A percentile compares a stretch with the other conserved stretches of the same genome.
phyloP scores from a whole-genome alignment of 2,888 invertebrate species.

The Amitus sp. region DNA sequence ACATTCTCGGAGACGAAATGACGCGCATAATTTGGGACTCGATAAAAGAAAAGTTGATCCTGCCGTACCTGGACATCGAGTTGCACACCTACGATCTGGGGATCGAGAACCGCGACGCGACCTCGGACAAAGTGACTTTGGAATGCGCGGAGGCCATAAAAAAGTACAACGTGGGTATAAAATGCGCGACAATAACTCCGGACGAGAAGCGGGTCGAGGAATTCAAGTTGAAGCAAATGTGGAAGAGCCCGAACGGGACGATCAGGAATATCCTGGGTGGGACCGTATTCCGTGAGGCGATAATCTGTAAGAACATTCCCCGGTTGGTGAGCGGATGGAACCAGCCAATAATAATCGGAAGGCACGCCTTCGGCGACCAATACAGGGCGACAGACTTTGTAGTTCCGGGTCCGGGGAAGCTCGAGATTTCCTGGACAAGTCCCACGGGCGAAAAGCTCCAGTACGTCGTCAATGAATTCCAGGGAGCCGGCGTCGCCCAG shows the following conservation, averaged over 20 bases:
- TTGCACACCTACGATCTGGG: constrained; percentile 94
- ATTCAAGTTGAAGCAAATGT: constrained; percentile 88
- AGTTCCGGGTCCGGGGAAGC: constrained; percentile 88
- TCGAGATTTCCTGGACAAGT: constrained; percentile 86
- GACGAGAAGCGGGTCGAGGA: constrained; percentile 96
- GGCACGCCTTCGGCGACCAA: constrained; percentile 98
- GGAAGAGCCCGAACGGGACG: constrained; percentile 91
- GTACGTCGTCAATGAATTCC: constrained; percentile 84
- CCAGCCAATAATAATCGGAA: constrained; percentile 97
- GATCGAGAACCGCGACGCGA: constrained; percentile 93
- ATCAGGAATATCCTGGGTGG: constrained; percentile 89
- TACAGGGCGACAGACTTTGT: constrained; percentile 98
- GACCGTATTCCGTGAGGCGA: constrained; percentile 86
- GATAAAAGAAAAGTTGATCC: constrained; percentile 95
- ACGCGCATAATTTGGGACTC: constrained; percentile 98
- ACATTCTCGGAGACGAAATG: constrained; percentile 96
- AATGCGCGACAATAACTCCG: constrained; percentile 98
- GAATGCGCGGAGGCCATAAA: constrained; percentile 97
- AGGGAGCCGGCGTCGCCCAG: constrained; percentile 89
- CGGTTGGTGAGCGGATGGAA: constrained; percentile 94
- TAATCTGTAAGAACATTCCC: constrained; percentile 93
- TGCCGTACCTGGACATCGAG: constrained; percentile 96
- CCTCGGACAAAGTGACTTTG: constrained; percentile 94
- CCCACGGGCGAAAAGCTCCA: constrained; percentile 72
- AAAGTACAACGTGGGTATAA: constrained; percentile 98